Conservation (phyloP, 2,113 vertebrate species). For the Todiramphus saurophagus region DNA sequence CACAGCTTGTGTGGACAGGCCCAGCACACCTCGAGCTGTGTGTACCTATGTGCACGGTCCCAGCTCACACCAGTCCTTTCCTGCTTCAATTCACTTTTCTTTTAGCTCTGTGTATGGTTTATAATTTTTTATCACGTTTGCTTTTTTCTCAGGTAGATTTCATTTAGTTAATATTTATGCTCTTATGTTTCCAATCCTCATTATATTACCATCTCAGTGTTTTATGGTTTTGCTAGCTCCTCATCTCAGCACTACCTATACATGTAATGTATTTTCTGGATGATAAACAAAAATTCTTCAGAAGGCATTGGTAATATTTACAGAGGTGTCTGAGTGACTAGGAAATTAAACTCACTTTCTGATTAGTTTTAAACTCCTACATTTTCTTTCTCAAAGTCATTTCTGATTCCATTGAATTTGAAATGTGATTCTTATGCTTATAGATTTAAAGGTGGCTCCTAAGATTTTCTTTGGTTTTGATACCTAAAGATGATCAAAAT, state of each 20-base stretch:
- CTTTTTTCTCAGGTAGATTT: not conserved
- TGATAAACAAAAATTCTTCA: not conserved
- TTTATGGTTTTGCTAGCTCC: not conserved
- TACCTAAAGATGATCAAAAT: not conserved
- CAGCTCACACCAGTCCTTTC: not conserved
- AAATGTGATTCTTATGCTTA: not conserved
- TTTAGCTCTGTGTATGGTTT: not conserved
- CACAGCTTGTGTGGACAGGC: not conserved
- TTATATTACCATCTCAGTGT: not conserved
- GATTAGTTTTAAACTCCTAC: not conserved
- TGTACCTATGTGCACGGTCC: rapidly evolving
- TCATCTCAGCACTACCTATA: not conserved
- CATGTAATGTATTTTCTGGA: not conserved
- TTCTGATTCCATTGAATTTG: not conserved
- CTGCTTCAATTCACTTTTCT: not conserved
- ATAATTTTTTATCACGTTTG: not conserved
- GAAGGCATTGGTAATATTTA: not conserved
- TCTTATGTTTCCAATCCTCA: not conserved
- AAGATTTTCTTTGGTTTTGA: not conserved
- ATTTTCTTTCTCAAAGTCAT: not conserved
- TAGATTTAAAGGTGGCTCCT: not conserved
- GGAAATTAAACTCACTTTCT: not conserved
- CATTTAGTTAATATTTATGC: not conserved
- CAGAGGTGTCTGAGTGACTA: not conserved
- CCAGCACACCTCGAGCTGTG: not conserved